Evolutionary conservation across 2,888 invertebrate genomes (phyloP), one percentile per base, ranked within the genome.

Genomic region (Noctua pronuba): DNA sequence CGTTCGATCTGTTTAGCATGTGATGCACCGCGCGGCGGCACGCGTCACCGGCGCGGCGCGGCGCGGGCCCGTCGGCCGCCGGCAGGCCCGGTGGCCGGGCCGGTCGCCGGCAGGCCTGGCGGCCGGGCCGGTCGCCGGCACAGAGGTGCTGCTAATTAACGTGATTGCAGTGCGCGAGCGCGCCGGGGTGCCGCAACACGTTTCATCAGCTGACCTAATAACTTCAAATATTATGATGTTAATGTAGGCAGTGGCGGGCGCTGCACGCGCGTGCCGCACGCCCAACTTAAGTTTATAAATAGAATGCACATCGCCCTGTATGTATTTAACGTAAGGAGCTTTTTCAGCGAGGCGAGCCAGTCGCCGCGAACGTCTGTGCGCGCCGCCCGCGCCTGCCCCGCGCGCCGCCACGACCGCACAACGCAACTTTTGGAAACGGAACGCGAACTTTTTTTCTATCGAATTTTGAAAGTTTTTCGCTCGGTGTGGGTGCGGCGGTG

Each of bases 201-300:
- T 94, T 95, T 94, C 94, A 92, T 92, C 94, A 93, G 93, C 87
- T 94, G 95, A 94, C 95, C 95, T 93, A 95, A 94, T 95, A 95
- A 94, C 93, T 94, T 94, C 92, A 92, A 92, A 94, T 94, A 94
- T 95, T 95, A 94, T 95, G 94, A 94, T 94, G 95, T 94, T 92
- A 92, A 91, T 91, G 92, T 92, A 92, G 93, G 92, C 92, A 92
- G 91, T 84, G 78, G 85, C 83, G 88, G 89, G 90, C 80, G 91
- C 86, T 94, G 95, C 95, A 95, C 94, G 94, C 94, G 92, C 92
- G 93, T 92, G 94, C 92, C 92, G 92, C 90, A 90, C 92, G 92
- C 90, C 92, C 94, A 95, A 96, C 95, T 96, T 95, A 95, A 93
- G 89, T 92, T 95, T 96, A 96, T 95, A 95, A 96, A 96, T 96